Percentiles rank a stretch among this genome's conserved stretches.
These are phyloP conservation scores for Caenorhabditis auriculariae DNA, from an alignment of 2,888 invertebrate species.

Conservation along the genomic window DNA sequence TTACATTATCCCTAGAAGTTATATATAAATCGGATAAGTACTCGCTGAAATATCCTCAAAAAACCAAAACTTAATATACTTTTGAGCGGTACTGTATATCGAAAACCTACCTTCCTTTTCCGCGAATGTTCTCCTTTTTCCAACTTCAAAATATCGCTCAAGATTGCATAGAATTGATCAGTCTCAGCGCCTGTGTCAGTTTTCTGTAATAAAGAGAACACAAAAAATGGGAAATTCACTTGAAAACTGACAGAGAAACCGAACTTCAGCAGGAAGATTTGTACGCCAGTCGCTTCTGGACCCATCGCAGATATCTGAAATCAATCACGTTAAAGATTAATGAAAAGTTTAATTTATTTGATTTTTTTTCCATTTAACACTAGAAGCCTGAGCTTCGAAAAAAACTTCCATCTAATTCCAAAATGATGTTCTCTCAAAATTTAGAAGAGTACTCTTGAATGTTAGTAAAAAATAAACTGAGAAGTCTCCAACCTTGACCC, in stretches of 20 bases:
- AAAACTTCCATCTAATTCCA: too few relatives aligned
- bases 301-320: conserved; percentile 52
- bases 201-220: conserved; percentile 7
- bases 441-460: neutral
- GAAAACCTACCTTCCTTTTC: conserved; percentile 14
- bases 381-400: too few relatives aligned
- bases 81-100: too few relatives aligned
- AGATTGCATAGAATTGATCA: conserved; percentile 16
- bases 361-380: too few relatives aligned
- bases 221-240: neutral
- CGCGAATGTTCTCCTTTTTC: conserved; percentile 22
- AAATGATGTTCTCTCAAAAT: too few relatives aligned
- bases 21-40: too few relatives aligned
- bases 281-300: conserved; percentile 47
- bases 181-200: conserved; percentile 17
- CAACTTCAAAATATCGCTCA: conserved; percentile 23
- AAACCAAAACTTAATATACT: too few relatives aligned
- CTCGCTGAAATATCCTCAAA: too few relatives aligned
- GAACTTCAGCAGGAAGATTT: conserved; percentile 56
- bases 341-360: too few relatives aligned
- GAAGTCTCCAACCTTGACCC: conserved; percentile 28
- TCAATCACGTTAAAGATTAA: too few relatives aligned
- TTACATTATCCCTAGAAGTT: too few relatives aligned
- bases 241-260: conserved; percentile 27
- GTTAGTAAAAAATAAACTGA: too few relatives aligned